These are phyloP conservation scores for Drosophila ficusphila DNA, from an alignment of 1,140 invertebrate genomes.

Conservation along the genomic window DNA sequence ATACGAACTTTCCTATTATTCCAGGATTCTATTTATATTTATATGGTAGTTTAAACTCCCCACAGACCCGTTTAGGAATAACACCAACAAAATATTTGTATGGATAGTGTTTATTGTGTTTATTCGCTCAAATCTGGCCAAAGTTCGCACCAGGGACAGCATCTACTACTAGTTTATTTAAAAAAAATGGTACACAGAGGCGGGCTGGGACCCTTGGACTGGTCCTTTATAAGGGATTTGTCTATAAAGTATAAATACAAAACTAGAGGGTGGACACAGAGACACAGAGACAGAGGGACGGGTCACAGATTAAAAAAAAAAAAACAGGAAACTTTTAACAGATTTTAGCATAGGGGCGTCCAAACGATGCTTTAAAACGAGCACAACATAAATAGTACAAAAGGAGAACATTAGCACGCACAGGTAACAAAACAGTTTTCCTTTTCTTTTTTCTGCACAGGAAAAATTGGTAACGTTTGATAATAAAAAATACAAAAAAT, in stretches of 20 bases:
- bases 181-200: constrained; percentile 7
- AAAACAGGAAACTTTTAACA: constrained; percentile 18
- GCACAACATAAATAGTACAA: too few species aligned
- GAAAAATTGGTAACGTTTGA: too few species aligned
- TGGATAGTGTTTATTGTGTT: constrained; percentile 40
- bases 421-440: too few species aligned
- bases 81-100: not conserved
- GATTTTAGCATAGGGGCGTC: too few species aligned
- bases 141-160: constrained; percentile 2
- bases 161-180: constrained; percentile 18
- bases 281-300: too few species aligned
- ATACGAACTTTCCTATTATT: too few species aligned
- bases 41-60: too few species aligned
- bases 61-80: not conserved
- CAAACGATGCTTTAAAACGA: too few species aligned
- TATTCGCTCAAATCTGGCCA: constrained; percentile 30
- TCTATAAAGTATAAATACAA: constrained; percentile 40
- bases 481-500: too few species aligned
- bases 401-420: too few species aligned
- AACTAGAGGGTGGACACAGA: not conserved
- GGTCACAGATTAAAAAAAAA: not conserved
- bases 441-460: too few species aligned
- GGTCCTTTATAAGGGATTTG: not conserved
- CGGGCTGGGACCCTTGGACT: not conserved
- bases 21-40: too few species aligned